Evolutionary conservation across 2,797 vertebrate genomes (phyloP), one percentile per base, ranked within the genome.

Genomic region (Hyperoplus immaculatus): DNA sequence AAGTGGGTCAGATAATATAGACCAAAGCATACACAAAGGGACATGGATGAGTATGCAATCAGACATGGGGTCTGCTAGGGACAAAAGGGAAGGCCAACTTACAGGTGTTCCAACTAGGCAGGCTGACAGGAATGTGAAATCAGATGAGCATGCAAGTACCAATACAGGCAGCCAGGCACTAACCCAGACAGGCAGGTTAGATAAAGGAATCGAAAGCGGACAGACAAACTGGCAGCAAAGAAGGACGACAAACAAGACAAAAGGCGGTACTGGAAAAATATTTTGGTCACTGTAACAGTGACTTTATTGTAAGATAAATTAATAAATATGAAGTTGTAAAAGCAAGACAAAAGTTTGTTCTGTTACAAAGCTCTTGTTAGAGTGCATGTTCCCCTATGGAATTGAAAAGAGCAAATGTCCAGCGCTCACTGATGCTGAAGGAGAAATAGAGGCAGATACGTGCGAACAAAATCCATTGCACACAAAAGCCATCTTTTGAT

Each of bases 51-150:
- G 88, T 87, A 82, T 73, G 59, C 56, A 65, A 71, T 55, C 60
- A 59, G 85, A 86, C 82, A 85, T 66, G 64, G 54, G 77, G 73
- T 82, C 72, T 82, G 80, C 76, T 49, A 1, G 76, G 71, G 74
- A 81, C 83, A 80, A 82, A 81, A 61, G 77, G 50, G 43, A 70
- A 68, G 42, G 57, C 39, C 21, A 41, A 60, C 9, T 54, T 71
- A 43, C 7, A 66, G 42, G 38, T 77, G 65, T 82, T 49, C 43
- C 47, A 38, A n/a, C 39, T 1, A 47, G 59, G 56, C 45, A 63
- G 21, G 46, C 1, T 2, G 60, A 72, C 59, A 59, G 9, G 41
- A 12, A 66, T 61, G 54, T 66, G 55, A 75, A 82, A 88, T 80
- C 21, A 58, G 53, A 84, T 77, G 41, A 72, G 69, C 16, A 14